Conservation (phyloP, 2,113 vertebrate genomes). For the Callospermophilus lateralis region DNA sequence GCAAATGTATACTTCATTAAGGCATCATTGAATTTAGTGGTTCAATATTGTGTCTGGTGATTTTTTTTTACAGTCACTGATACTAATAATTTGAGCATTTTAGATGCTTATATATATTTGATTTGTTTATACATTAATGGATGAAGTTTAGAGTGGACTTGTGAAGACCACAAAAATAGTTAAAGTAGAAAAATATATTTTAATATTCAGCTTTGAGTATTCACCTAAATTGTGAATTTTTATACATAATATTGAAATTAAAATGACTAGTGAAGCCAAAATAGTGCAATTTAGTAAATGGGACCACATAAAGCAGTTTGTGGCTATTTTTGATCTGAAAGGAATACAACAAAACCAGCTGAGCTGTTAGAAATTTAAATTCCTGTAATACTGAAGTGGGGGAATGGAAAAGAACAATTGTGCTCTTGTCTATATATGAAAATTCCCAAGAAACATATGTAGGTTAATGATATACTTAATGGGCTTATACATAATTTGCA, state of each 20-base stretch:
- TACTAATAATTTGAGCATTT: not conserved
- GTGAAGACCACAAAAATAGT: not conserved
- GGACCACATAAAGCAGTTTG: not conserved
- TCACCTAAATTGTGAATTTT: not conserved
- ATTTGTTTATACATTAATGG: not conserved
- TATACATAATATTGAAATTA: not conserved
- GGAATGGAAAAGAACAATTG: not conserved
- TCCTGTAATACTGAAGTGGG: not conserved
- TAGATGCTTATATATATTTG: not conserved
- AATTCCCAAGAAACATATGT: not conserved
- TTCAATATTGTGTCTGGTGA: not conserved
- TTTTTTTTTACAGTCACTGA: not conserved
- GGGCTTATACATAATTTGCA: not conserved
- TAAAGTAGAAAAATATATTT: not conserved
- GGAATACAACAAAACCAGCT: not conserved
- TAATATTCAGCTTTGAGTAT: not conserved
- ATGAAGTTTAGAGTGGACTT: not conserved
- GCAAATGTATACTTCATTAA: not conserved
- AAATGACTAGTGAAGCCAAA: not conserved
- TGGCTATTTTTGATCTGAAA: not conserved
- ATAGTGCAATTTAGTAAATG: not conserved
- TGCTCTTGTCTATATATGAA: not conserved
- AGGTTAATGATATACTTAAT: slow-evolving; percentile 24
- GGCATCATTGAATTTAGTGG: not conserved
- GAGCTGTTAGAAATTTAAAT: not conserved